Percentiles rank a stretch among this genome's conserved stretches.
Evolutionary conservation across 2,113 vertebrate species (phyloP).

Genomic region (Morone saxatilis): DNA sequence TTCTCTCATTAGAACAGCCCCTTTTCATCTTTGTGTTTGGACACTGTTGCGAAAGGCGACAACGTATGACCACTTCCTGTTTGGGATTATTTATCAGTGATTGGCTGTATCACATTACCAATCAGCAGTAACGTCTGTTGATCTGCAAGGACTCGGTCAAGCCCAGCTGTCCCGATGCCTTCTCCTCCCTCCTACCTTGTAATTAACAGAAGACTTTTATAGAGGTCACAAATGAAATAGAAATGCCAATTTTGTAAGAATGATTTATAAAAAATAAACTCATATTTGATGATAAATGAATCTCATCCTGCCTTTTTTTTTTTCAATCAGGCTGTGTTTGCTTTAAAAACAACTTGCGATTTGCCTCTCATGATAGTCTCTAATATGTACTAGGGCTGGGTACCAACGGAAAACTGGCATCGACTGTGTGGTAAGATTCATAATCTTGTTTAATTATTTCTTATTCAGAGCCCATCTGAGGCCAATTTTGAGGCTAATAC

Average conservation of each 20-base stretch:
- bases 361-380: no score
- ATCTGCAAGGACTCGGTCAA: slow-evolving; percentile 47
- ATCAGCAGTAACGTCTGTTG: slow-evolving; percentile 39
- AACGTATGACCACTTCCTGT: slow-evolving; percentile 77
- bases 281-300: slow-evolving; percentile 79
- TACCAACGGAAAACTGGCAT: no score
- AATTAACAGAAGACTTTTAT: slow-evolving; percentile 88
- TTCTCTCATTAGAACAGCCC: slow-evolving; percentile 11
- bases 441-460: no score
- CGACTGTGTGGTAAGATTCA: no score
- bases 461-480: no score
- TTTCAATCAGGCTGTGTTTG: background rate
- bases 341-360: background rate
- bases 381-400: no score
- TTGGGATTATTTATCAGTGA: slow-evolving; percentile 78
- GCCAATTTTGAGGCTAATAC: no score
- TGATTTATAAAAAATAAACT: slow-evolving; percentile 87
- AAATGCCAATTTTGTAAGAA: slow-evolving; percentile 86
- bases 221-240: slow-evolving; percentile 86
- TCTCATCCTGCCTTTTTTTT: slow-evolving; percentile 28
- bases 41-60: slow-evolving; percentile 70
- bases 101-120: slow-evolving; percentile 32
- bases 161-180: slow-evolving; percentile 79
- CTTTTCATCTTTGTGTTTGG: slow-evolving; percentile 57
- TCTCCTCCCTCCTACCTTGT: slow-evolving; percentile 78